phyloP scores from a whole-genome alignment of 2,797 vertebrate species.

The Rhabdomys pumilio region DNA sequence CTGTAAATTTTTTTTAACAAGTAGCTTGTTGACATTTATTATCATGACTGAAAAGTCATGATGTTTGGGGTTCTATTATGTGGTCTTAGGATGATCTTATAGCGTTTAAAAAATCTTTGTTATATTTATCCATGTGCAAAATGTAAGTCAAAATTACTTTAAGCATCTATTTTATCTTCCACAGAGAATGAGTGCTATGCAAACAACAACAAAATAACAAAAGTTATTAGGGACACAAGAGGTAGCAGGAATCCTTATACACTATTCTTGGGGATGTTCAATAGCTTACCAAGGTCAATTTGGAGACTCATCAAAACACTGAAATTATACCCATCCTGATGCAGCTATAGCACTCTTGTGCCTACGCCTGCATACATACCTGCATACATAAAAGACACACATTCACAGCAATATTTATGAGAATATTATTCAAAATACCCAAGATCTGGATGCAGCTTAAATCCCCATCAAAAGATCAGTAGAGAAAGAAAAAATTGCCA shows the following conservation, averaged over 20 bases:
- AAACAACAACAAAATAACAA: background rate
- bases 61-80: background rate
- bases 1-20: background rate
- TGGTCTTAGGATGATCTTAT: background rate
- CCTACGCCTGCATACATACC: too few relatives aligned
- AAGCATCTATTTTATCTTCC: background rate
- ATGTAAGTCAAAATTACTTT: background rate
- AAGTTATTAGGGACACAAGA: background rate
- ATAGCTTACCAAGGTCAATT: background rate
- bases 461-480: background rate
- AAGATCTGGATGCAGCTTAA: background rate
- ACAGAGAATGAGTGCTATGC: background rate
- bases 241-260: background rate
- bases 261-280: background rate
- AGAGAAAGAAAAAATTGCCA: background rate
- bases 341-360: background rate
- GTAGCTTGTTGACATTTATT: conserved; percentile 25
- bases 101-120: background rate
- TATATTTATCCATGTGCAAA: background rate
- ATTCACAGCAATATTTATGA: background rate
- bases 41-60: background rate
- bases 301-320: background rate
- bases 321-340: background rate
- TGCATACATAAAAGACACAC: background rate
- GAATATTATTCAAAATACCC: background rate